Base-by-base conservation (phyloP, 2,888 invertebrate genomes). In the Isoperla grammatica region DNA sequence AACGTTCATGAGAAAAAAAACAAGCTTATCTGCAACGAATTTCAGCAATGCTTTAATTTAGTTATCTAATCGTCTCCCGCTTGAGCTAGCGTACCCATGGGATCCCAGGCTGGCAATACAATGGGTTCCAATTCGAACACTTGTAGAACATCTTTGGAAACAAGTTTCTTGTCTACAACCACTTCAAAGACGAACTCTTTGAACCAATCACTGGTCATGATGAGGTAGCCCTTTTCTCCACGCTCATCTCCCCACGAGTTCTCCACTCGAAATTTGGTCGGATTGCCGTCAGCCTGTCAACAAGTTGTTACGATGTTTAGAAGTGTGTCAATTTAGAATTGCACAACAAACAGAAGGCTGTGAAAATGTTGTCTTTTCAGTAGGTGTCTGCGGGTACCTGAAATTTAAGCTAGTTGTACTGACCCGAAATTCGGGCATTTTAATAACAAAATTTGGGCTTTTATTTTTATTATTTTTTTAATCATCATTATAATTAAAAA, bases 211-310 rank as follows among this genome's bases (percentile, higher is more conserved):
- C 84, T 80, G 0, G 88, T 86, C 81, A 94, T 87, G 35, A 90
- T 77, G 50, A 92, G 74, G 70, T 93, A 94, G 0, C 94, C 94
- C 69, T 93, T 93, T 63, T 91, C 82, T 19, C 89, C 91, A 57
- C 87, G 84, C 67, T 93, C 91, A 68, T 92, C 92, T 39, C 94
- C 91, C 87, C 94, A 92, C 0, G 92, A 92, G 73, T 95, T 95
- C 75, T 95, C 94, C 1, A 95, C 92, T 39, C 94, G 83, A 75
- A 92, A 85, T 73, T 90, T 91, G 1, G 78, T 77, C 0, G 87
- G 81, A 57, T 82, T 80, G 1, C 83, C 87, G 54, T 82, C 75
- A 60, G 78, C 77, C 85, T 86, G 69, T 9, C 72, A 70, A 63
- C 60, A 60, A 29, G 29, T 29, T 29, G 29, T n/a, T n/a, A n/a